phyloP scores from a whole-genome alignment of 2,888 invertebrate genomes.

The Pandemis cinnamomeana region DNA sequence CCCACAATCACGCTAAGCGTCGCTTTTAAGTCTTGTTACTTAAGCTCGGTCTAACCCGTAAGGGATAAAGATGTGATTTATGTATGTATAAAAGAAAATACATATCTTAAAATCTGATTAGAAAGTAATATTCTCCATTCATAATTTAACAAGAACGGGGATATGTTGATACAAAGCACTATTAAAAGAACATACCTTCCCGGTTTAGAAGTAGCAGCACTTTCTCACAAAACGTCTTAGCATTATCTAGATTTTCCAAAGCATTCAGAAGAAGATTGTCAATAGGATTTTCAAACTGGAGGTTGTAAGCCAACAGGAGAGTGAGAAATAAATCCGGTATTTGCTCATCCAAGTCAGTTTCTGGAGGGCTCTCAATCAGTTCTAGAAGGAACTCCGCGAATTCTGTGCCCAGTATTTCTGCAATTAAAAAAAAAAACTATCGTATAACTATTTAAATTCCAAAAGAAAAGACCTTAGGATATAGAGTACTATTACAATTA shows the following conservation, averaged over 20 bases:
- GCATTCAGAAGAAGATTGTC: slow-evolving; percentile 90
- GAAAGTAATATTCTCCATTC: no score
- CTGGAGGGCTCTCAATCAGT: slow-evolving; percentile 91
- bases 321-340: slow-evolving; percentile 94
- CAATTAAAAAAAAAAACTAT: slow-evolving; percentile 52
- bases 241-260: slow-evolving; percentile 87
- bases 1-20: no score
- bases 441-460: no score
- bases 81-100: no score
- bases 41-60: no score
- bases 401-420: slow-evolving; percentile 93
- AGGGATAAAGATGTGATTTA: no score
- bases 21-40: no score
- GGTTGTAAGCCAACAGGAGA: slow-evolving; percentile 93
- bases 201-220: slow-evolving; percentile 93
- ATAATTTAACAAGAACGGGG: no score
- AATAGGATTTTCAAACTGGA: slow-evolving; percentile 89
- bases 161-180: neutral
- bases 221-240: slow-evolving; percentile 96
- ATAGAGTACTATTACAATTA: no score
- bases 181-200: slow-evolving; percentile 87
- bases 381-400: slow-evolving; percentile 93
- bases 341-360: slow-evolving; percentile 92
- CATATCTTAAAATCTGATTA: no score
- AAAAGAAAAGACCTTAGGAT: no score